These are phyloP conservation scores for Lordiphosa andalusiaca DNA, from an alignment of 2,888 invertebrate species.

Conservation along the genomic window DNA sequence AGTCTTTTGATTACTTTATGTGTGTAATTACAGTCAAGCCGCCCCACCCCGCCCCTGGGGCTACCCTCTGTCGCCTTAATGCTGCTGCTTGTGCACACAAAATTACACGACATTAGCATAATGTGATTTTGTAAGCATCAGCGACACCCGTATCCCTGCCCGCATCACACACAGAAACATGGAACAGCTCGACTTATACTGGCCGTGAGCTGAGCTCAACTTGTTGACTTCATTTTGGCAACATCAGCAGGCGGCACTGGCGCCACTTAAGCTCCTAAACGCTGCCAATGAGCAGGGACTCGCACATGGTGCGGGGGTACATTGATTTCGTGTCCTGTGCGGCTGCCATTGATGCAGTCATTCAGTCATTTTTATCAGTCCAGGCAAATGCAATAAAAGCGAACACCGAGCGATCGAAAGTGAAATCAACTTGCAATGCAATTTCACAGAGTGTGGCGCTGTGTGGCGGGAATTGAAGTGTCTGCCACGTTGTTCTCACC, in stretches of 20 bases:
- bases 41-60: not conserved
- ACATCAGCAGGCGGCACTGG: conserved; percentile 29
- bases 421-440: conserved; percentile 36
- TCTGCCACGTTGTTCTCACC: conserved; percentile 22
- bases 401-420: conserved; percentile 3
- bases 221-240: conserved; percentile 57
- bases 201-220: conserved; percentile 48
- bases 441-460: conserved; percentile 25
- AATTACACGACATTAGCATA: conserved; percentile 66
- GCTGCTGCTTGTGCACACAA: conserved; percentile 43
- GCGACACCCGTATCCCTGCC: conserved; percentile 45
- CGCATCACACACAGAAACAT: conserved; percentile 17
- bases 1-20: conserved; percentile 56
- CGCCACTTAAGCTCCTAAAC: conserved; percentile 64
- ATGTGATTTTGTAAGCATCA: conserved; percentile 61
- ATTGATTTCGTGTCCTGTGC: conserved; percentile 15
- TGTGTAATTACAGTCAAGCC: conserved; percentile 56
- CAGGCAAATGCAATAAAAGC: conserved; percentile 53
- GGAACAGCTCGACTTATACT: not conserved
- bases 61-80: conserved; percentile 3
- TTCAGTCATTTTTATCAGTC: conserved; percentile 69
- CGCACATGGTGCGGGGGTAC: not conserved
- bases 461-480: conserved; percentile 17
- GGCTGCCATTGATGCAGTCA: conserved; percentile 56
- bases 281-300: conserved; percentile 58